Evolutionary conservation across 2,797 vertebrate genomes (phyloP).

Genomic region (Sarcoramphus papa): DNA sequence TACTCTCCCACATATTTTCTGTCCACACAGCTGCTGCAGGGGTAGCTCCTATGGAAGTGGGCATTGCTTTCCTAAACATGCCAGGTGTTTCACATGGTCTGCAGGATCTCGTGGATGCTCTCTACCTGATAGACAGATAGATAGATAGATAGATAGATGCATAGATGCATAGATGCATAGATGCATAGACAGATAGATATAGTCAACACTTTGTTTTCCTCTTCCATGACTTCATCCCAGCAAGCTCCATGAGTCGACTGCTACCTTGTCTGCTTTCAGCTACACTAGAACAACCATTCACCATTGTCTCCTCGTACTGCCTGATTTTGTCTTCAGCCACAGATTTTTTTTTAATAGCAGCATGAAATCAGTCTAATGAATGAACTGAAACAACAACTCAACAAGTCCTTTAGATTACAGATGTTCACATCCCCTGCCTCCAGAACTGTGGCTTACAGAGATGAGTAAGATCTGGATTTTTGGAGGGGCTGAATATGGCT

Average conservation of each 20-base stretch:
- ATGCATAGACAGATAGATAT: not conserved
- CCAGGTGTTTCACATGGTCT: not conserved
- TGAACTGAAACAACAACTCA: not conserved
- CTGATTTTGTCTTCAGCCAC: not conserved
- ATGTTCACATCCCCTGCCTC: not conserved
- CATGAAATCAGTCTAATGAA: not conserved
- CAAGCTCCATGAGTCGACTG: rapidly evolving
- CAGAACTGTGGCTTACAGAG: not conserved
- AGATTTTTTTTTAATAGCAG: not conserved
- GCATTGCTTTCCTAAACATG: not conserved
- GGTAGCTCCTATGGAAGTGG: not conserved
- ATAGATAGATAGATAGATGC: not conserved
- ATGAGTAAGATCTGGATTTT: not conserved
- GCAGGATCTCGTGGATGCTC: not conserved
- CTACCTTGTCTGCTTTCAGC: not conserved
- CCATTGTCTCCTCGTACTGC: not conserved
- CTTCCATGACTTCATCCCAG: not conserved
- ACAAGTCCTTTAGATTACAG: not conserved
- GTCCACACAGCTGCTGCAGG: not conserved
- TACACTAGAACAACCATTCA: not conserved
- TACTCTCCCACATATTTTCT: not conserved
- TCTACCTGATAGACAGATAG: not conserved
- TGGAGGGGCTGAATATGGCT: not conserved
- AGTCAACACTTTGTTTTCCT: not conserved
- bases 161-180: not conserved